Base-by-base conservation (phyloP, 1,140 invertebrate species). In the Bombus balteatus region DNA sequence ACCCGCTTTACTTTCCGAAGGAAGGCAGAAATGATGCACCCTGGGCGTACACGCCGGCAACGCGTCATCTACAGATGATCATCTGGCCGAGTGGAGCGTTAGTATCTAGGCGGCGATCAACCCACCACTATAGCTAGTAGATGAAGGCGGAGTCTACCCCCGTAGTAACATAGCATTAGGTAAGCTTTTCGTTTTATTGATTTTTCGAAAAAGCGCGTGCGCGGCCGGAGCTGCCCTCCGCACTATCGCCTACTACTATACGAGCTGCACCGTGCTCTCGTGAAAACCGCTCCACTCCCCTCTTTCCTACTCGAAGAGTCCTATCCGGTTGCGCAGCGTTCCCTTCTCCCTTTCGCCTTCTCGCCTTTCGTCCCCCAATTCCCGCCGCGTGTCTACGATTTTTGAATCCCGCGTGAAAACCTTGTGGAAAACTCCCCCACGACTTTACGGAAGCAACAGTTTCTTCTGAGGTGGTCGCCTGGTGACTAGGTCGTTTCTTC, bases 121-220 rank as follows among this genome's bases (percentile, higher is more conserved):
- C 89, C 59, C 92, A 92, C 91, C 92, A 93, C 93, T 93, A 92
- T 92, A 93, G 91, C 92, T 94, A 95, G 91, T 95, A 95, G 94
- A 92, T 93, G 94, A 95, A 95, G 95, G 94, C 95, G 94, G 94
- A 94, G 93, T 94, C 93, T 94, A 94, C 89, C 94, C 87, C 87
- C 89, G 92, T 92, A 91, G 93, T 94, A 93, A 94, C 94, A 92
- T 92, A 93, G 94, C 94, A 95, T 95, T 94, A 95, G 94, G 93
- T 93, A 94, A 94, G 94, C 94, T 95, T 95, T 95, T 95, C 94
- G 92, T 95, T 95, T 95, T 95, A 95, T 95, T 95, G 94, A 95
- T 95, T 95, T 95, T 95, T 95, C 94, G 93, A 93, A 95, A 95
- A 95, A 95, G 95, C 94, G 94, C 95, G 93, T 94, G 95, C 95